Conservation (phyloP, 1,140 invertebrate species). For the Drosophila auraria region DNA sequence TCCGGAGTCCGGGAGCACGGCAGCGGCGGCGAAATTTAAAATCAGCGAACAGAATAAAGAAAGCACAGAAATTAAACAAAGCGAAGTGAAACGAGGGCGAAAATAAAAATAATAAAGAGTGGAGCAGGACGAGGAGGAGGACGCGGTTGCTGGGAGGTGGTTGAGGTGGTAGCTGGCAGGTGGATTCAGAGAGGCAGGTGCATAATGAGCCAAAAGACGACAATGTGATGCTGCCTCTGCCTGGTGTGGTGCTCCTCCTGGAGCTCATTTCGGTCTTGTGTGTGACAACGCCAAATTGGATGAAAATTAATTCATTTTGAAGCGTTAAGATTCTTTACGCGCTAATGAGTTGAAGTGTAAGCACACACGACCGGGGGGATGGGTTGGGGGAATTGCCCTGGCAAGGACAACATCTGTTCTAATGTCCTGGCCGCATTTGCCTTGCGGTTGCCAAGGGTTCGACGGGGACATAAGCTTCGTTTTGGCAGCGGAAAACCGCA, state of each 20-base stretch:
- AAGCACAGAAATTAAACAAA: constrained; percentile 48
- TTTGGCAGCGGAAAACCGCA: constrained; percentile 43
- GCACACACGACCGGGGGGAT: constrained; percentile 4
- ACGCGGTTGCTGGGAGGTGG: too few species aligned
- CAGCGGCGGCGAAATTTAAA: constrained; percentile 45
- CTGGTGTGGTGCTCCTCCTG: neutral
- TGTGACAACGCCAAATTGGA: constrained; percentile 74
- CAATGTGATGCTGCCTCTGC: constrained; percentile 31
- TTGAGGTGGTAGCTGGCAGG: neutral
- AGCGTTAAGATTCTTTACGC: constrained; percentile 81
- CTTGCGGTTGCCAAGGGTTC: constrained; percentile 36
- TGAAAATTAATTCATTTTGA: constrained; percentile 83
- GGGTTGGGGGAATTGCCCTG: constrained; percentile 21
- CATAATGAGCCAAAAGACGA: constrained; percentile 65
- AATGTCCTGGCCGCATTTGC: constrained; percentile 53
- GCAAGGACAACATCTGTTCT: constrained; percentile 59
- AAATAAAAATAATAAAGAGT: constrained; percentile 26
- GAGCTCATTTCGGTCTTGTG: constrained; percentile 11
- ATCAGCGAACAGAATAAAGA: constrained; percentile 39
- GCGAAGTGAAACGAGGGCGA: constrained; percentile 14
- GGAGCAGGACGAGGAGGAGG: constrained; percentile 10
- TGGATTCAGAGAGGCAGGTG: constrained; percentile 52
- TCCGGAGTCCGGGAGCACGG: constrained; percentile 4
- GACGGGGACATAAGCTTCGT: constrained; percentile 6
- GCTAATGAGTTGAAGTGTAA: constrained; percentile 79